Evolutionary conservation across 1,140 invertebrate species (phyloP).

Genomic region (Elymnias hypermnestra): DNA sequence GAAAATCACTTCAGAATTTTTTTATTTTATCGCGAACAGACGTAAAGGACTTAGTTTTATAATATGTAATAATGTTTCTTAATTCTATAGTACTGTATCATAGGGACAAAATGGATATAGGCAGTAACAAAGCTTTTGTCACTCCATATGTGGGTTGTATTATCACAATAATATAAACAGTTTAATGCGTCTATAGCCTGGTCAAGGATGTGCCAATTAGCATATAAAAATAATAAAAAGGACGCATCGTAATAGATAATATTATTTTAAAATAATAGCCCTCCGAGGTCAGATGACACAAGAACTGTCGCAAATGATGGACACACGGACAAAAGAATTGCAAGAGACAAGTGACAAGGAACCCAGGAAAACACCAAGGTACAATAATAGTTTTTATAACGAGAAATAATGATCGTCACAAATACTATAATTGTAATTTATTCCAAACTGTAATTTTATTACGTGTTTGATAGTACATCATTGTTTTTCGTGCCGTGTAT

Average conservation of each 20-base stretch:
- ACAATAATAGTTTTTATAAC: too few relatives aligned
- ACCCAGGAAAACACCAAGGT: neutral
- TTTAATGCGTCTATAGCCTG: neutral
- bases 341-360: constrained; percentile 3
- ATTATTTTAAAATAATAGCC: constrained; percentile 1
- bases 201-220: neutral
- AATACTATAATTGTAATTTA: too few relatives aligned
- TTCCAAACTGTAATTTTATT: neutral
- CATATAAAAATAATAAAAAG: constrained; percentile 7
- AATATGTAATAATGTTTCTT: too few relatives aligned
- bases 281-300: neutral
- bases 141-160: neutral
- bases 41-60: too few relatives aligned
- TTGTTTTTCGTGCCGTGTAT: neutral
- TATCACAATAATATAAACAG: neutral
- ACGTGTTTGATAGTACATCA: neutral
- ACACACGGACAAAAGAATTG: constrained; percentile 20
- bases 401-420: too few relatives aligned
- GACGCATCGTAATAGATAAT: constrained; percentile 2
- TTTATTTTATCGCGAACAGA: too few relatives aligned
- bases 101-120: too few relatives aligned
- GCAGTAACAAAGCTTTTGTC: too few relatives aligned
- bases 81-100: too few relatives aligned
- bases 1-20: too few relatives aligned
- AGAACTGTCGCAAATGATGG: constrained; percentile 8